A percentile compares a stretch with the other conserved stretches of the same genome.
Conservation (phyloP, 2,113 vertebrate species). For the Myanophis thanlyinensis region DNA sequence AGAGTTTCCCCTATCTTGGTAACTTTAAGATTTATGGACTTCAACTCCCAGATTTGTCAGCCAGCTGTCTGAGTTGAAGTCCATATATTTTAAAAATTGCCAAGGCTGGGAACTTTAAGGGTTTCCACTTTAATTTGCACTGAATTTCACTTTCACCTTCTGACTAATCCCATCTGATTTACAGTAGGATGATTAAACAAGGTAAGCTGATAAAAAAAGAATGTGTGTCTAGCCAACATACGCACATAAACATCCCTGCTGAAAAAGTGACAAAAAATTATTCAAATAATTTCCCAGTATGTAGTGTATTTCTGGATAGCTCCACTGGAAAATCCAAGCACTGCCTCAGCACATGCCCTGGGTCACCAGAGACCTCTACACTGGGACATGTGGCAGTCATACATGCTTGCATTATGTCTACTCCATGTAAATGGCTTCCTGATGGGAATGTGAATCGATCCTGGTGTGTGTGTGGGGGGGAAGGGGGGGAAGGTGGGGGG, state of each 20-base stretch:
- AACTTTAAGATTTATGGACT: neutral
- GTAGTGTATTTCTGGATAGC: neutral
- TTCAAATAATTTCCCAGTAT: neutral
- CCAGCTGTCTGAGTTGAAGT: neutral
- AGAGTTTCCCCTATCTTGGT: neutral
- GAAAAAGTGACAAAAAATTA: neutral
- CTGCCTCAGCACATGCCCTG: neutral
- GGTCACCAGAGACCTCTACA: neutral
- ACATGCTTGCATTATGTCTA: neutral
- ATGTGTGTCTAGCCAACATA: neutral
- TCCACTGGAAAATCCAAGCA: neutral
- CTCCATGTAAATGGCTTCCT: neutral
- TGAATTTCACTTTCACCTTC: neutral
- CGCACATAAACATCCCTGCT: neutral
- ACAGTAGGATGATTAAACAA: neutral
- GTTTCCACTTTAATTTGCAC: neutral
- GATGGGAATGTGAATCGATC: neutral
- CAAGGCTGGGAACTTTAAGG: neutral
- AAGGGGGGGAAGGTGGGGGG: neutral
- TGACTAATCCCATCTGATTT: neutral
- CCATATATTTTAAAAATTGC: neutral
- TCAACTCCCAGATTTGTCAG: neutral
- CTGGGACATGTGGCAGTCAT: no score
- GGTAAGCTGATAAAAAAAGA: neutral
- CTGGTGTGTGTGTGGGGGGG: neutral